Percentiles rank a stretch among this genome's conserved stretches.
Conservation (phyloP, 92 coral and sea anemone species). For the Desmophyllum pertusum region DNA sequence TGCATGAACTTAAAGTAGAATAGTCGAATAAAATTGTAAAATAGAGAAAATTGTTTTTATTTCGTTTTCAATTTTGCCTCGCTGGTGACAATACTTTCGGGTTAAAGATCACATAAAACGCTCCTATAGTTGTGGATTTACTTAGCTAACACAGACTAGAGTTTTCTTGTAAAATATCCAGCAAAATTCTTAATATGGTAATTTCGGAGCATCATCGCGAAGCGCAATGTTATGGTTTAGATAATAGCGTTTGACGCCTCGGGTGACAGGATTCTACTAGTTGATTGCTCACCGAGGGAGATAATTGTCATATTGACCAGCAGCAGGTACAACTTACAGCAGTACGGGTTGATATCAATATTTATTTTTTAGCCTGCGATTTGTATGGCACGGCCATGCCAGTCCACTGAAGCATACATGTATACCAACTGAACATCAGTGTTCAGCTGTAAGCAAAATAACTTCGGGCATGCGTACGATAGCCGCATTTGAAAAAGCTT, state of each 20-base stretch:
- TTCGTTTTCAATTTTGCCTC: not conserved
- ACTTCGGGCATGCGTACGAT: not conserved
- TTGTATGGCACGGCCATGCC: not conserved
- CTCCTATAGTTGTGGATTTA: not conserved
- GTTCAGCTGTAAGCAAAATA: not conserved
- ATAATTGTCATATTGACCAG: slow-evolving; percentile 17
- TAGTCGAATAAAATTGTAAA: not conserved
- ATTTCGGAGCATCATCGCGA: not conserved
- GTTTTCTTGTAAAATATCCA: not conserved
- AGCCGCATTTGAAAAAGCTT: not conserved
- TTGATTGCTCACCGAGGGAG: slow-evolving; percentile 5
- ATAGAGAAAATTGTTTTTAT: not conserved
- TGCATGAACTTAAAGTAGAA: not conserved
- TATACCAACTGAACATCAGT: not conserved
- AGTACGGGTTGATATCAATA: not conserved
- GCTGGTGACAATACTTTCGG: not conserved
- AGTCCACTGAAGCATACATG: not conserved
- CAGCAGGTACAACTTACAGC: not conserved
- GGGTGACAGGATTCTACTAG: not conserved
- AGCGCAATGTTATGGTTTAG: not conserved
- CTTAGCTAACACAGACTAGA: not conserved
- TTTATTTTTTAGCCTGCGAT: not conserved
- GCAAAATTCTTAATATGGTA: not conserved
- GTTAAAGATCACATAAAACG: no score
- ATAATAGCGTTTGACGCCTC: not conserved